Evolutionary conservation across 2,888 invertebrate genomes (phyloP).

Genomic region (Trissoscelio sp.): DNA sequence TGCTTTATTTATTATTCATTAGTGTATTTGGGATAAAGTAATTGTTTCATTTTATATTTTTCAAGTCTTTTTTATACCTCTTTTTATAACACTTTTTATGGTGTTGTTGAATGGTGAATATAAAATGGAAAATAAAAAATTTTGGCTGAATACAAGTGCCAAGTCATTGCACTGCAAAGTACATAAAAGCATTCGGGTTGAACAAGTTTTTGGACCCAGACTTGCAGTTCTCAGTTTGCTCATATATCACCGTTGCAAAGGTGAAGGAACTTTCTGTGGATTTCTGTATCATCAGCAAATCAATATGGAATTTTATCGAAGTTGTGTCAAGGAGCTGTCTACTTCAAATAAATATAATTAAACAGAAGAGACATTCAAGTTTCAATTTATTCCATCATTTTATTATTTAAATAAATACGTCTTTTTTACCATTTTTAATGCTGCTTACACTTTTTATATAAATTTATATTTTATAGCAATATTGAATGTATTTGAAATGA

Average conservation of each 20-base stretch:
- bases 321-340: conserved; percentile 27
- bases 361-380: background rate
- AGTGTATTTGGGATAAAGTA: background rate
- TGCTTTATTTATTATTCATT: too few relatives aligned
- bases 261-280: conserved; percentile 38
- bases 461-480: too few relatives aligned
- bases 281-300: conserved; percentile 51
- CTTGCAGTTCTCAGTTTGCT: conserved; percentile 44
- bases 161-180: conserved; percentile 40
- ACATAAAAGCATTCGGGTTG: conserved; percentile 43
- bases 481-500: too few relatives aligned
- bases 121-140: conserved; percentile 6
- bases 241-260: conserved; percentile 42
- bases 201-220: conserved; percentile 56
- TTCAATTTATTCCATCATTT: too few relatives aligned
- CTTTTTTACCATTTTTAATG: too few relatives aligned
- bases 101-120: conserved; percentile 3
- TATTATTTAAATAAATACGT: too few relatives aligned
- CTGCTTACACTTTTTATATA: too few relatives aligned
- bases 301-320: conserved; percentile 33
- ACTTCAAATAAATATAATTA: background rate
- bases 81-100: background rate
- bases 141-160: conserved; percentile 24
- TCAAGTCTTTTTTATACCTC: too few relatives aligned
- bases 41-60: background rate